Conservation (phyloP, 2,888 invertebrate species). For the Spisula subtruncata region DNA sequence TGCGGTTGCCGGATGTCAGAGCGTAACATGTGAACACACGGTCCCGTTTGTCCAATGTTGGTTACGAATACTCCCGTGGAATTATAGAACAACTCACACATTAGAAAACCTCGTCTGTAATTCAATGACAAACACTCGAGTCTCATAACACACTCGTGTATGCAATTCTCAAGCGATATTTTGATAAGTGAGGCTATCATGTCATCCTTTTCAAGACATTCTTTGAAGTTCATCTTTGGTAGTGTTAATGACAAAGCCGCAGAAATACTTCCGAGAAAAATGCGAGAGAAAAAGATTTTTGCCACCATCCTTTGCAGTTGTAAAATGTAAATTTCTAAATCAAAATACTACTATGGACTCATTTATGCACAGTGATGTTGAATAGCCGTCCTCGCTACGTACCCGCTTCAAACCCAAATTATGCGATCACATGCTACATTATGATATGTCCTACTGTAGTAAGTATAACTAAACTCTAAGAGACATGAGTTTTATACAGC, state of each 20-base stretch:
- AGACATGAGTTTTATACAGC: too few species aligned
- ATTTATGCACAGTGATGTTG: too few species aligned
- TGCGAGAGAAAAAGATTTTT: neutral
- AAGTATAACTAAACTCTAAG: too few species aligned
- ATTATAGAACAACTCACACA: neutral
- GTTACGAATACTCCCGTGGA: neutral
- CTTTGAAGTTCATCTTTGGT: neutral
- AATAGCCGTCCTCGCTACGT: too few species aligned
- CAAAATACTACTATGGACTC: too few species aligned
- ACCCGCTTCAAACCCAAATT: too few species aligned
- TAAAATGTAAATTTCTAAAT: too few species aligned
- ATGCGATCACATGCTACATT: too few species aligned
- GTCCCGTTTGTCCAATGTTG: neutral
- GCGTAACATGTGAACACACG: neutral
- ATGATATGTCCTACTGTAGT: too few species aligned
- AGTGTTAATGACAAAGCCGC: neutral
- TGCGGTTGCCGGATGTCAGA: neutral
- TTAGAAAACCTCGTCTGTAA: neutral
- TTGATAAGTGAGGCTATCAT: neutral
- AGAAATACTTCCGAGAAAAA: neutral
- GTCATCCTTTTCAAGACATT: neutral
- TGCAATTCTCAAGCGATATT: neutral
- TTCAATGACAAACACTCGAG: neutral
- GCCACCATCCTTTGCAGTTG: too few species aligned
- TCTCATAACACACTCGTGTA: neutral